Percentiles rank a stretch among this genome's conserved stretches.
These are phyloP conservation scores for Oenanthe oenanthe DNA, from an alignment of 2,113 vertebrate genomes.

Conservation along the genomic window DNA sequence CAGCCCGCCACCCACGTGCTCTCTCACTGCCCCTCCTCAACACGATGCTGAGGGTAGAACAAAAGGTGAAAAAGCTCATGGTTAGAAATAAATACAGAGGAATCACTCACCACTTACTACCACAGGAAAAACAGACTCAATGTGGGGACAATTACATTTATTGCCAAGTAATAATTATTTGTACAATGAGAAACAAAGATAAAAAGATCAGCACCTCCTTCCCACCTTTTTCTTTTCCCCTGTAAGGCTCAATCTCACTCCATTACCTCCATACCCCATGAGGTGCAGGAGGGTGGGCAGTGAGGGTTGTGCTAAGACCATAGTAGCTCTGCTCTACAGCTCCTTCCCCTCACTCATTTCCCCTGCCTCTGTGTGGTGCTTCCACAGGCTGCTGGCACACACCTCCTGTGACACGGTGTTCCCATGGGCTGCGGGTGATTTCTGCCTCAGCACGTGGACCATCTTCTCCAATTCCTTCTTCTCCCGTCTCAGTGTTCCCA, in stretches of 20 bases:
- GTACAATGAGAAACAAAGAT: background rate
- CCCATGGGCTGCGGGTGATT: accelerated
- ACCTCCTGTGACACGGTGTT: accelerated
- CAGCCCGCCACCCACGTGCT: accelerated
- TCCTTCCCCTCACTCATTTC: background rate
- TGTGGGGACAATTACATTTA: background rate
- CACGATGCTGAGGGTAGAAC: background rate
- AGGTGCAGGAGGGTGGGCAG: accelerated
- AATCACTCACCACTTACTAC: background rate
- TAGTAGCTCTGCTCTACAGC: background rate
- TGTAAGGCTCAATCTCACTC: background rate
- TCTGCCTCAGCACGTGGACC: background rate
- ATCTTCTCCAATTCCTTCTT: background rate
- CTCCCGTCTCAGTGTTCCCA: background rate
- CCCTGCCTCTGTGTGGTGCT: background rate
- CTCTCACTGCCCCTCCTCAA: background rate
- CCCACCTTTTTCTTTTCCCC: background rate
- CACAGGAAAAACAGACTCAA: background rate
- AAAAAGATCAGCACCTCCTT: background rate
- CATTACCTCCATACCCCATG: too few relatives aligned
- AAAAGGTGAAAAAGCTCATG: background rate
- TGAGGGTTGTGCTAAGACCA: background rate
- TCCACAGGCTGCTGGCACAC: background rate
- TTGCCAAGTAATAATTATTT: background rate
- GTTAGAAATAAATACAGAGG: background rate